Base-by-base conservation (phyloP, 2,797 vertebrate species). In the Hozukius guyotensis region DNA sequence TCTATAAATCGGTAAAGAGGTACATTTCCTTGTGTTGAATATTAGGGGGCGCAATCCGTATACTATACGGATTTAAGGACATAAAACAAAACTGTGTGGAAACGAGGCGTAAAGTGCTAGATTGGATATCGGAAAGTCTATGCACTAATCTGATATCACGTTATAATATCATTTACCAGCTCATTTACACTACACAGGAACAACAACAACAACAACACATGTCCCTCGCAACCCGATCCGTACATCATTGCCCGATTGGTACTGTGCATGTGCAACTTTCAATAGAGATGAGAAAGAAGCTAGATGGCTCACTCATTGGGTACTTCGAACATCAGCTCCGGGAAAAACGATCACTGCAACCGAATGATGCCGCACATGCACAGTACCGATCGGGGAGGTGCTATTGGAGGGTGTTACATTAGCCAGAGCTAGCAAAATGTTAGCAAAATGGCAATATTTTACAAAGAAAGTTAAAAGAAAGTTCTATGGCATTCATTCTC, bases 141-240 rank as follows among this genome's bases (percentile, higher is more conserved):
- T 46, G 42, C 42, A 46, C 42, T 18, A 46, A 46, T 46, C 42
- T 6, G 42, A 46, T 46, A 46, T 3, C 42, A 46, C 14, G 42
- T 46, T 46, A 46, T 46, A 14, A 18, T 46, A 46, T 46, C 0
- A 46, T 46, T 46, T 46, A 46, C 7, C 42, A 46, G 1, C 42
- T 46, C 42, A 46, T 46, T 46, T 46, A 46, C 42, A 14, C 42
- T 46, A 46, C 42, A 46, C 42, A 46, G 42, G 42, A 46, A 46
- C 42, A 46, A 46, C 46, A 49, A 49, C 38, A 42, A 46, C 6
- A n/a, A 52, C 46, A 52, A 38, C 36, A 38, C 14, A 18, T 52
- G 18, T 0, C 46, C 16, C 20, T 52, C 8, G 0, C 46, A 20
- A 52, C 18, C 46, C 8, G 8, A 52, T 52, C 20, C 46, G 0